Conservation (phyloP, 2,888 invertebrate genomes). For the Rotaria magnacalcarata region DNA sequence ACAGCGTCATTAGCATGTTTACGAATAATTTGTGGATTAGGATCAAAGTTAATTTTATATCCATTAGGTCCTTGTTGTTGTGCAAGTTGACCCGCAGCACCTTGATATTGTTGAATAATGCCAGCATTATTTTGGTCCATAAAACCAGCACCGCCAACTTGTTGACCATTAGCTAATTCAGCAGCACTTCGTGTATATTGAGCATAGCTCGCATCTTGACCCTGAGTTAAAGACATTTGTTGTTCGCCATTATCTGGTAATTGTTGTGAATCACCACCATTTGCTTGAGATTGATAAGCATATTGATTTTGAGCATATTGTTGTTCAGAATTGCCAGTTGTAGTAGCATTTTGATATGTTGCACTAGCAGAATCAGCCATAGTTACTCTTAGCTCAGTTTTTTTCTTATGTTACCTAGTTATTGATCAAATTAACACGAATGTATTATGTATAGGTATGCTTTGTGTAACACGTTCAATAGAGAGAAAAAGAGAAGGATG, state of each 20-base stretch:
- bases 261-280: neutral
- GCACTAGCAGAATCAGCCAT: neutral
- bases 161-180: neutral
- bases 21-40: constrained; percentile 41
- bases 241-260: neutral
- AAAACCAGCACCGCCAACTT: neutral
- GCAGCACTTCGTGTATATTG: neutral
- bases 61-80: neutral
- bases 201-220: neutral
- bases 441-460: neutral
- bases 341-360: neutral
- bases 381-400: neutral
- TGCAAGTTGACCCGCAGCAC: neutral
- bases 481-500: neutral
- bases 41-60: constrained; percentile 43
- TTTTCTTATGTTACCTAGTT: neutral
- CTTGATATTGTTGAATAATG: neutral
- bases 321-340: neutral
- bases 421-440: constrained; percentile 3
- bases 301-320: neutral
- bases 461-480: neutral
- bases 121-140: neutral
- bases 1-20: constrained; percentile 37
- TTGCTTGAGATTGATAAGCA: neutral
- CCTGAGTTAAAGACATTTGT: neutral